Evolutionary conservation across 2,888 invertebrate species (phyloP).

Genomic region (Cheilosia vulpina): DNA sequence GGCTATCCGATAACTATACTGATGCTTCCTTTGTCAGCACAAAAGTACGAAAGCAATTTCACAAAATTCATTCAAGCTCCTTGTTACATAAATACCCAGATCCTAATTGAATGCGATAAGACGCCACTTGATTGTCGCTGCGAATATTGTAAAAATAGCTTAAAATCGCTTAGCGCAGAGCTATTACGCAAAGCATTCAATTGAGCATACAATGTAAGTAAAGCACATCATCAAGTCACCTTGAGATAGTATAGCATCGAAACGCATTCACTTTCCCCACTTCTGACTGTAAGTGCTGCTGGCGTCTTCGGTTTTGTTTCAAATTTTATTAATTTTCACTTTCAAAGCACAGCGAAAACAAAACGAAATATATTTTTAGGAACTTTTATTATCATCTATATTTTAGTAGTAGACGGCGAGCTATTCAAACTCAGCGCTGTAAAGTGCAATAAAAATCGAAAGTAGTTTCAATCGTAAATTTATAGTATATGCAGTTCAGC

Average conservation of each 20-base stretch:
- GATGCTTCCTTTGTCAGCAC: too few relatives aligned
- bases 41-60: too few relatives aligned
- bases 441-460: constrained; percentile 72
- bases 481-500: constrained; percentile 23
- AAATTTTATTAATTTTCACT: constrained; percentile 44
- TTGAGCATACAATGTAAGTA: not conserved
- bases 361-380: constrained; percentile 54
- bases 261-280: constrained; percentile 44
- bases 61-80: not conserved
- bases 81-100: not conserved
- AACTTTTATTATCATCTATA: constrained; percentile 2
- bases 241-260: constrained; percentile 48
- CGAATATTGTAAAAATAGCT: constrained; percentile 8
- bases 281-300: constrained; percentile 6
- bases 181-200: not conserved
- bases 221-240: constrained; percentile 46
- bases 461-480: constrained; percentile 59
- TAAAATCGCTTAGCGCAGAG: not conserved
- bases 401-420: constrained; percentile 10
- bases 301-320: constrained; percentile 33
- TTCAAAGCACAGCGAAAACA: constrained; percentile 5
- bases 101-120: constrained; percentile 6
- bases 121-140: not conserved
- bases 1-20: too few relatives aligned
- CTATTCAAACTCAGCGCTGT: constrained; percentile 52